Conservation (phyloP, 2,113 vertebrate species). For the Patagioenas fasciata region DNA sequence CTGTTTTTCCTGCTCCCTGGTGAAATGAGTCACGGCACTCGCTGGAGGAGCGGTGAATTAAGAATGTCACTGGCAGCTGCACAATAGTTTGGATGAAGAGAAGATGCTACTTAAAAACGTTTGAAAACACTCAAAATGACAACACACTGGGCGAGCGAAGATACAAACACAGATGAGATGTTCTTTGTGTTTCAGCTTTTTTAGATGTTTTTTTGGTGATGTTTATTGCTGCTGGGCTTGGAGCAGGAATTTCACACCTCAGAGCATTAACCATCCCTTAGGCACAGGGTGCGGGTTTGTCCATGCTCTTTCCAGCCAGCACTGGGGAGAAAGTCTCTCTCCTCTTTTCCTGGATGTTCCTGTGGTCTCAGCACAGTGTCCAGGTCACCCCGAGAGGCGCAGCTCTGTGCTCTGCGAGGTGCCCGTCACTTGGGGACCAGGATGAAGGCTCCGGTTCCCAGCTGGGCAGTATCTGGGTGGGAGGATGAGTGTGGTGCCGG, state of each 20-base stretch:
- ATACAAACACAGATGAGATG: constrained; percentile 34
- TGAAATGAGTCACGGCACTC: not conserved
- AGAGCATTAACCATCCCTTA: not conserved
- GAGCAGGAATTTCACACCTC: constrained; percentile 10
- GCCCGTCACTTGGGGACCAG: accelerated
- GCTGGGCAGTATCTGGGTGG: too few species aligned
- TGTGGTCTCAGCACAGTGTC: not conserved
- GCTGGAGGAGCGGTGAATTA: not conserved
- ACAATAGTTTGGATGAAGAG: constrained; percentile 47
- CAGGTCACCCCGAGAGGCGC: not conserved
- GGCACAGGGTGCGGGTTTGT: not conserved
- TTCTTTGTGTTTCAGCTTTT: constrained; percentile 52
- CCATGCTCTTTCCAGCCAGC: not conserved
- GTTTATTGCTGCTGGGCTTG: not conserved
- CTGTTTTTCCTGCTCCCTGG: not conserved
- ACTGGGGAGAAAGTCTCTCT: not conserved
- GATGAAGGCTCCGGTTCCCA: not conserved
- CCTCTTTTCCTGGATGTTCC: not conserved
- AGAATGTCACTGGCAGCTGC: constrained; percentile 35
- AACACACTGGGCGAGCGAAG: constrained; percentile 4
- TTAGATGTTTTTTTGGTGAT: not conserved
- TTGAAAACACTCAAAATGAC: constrained; percentile 59
- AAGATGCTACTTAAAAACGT: constrained; percentile 34
- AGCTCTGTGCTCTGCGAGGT: too few species aligned
- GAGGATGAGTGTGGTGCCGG: not conserved